Conservation (phyloP, 2,888 invertebrate genomes). For the Colostygia pectinataria region DNA sequence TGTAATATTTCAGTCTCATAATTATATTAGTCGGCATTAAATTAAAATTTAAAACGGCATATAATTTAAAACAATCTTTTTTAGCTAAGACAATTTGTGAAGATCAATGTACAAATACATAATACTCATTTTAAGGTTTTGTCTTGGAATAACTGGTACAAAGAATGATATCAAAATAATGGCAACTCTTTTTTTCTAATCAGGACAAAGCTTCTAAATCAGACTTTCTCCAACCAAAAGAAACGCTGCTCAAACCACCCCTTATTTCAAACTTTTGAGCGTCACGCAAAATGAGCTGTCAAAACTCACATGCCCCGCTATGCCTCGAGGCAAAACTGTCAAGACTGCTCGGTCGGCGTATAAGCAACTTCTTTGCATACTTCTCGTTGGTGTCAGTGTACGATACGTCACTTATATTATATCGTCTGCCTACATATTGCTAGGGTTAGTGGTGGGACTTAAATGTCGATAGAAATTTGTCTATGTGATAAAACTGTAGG, state of each 20-base stretch:
- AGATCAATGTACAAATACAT: too few species aligned
- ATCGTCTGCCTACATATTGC: constrained; percentile 78
- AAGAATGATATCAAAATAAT: neutral
- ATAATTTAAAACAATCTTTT: too few species aligned
- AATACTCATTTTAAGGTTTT: too few species aligned
- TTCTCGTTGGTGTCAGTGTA: constrained; percentile 80
- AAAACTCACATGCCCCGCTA: constrained; percentile 40
- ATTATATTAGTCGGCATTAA: too few species aligned
- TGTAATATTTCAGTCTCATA: too few species aligned
- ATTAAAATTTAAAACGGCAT: too few species aligned
- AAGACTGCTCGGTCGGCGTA: constrained; percentile 59
- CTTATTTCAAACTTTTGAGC: constrained; percentile 30
- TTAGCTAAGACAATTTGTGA: too few species aligned
- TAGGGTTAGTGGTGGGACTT: constrained; percentile 53
- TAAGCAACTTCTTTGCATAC: constrained; percentile 80
- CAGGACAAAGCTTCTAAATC: constrained; percentile 19
- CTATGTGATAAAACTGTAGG: too few species aligned
- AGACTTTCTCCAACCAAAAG: constrained; percentile 17
- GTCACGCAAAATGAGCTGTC: constrained; percentile 48
- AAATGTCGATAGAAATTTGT: constrained; percentile 6
- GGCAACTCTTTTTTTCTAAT: constrained; percentile 12
- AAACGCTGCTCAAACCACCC: constrained; percentile 19
- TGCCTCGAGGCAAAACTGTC: constrained; percentile 60
- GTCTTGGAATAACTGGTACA: too few species aligned
- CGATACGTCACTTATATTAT: constrained; percentile 80